Evolutionary conservation across 2,888 invertebrate species (phyloP), one percentile per base, ranked within the genome.

Genomic region (Mylabris sibirica): DNA sequence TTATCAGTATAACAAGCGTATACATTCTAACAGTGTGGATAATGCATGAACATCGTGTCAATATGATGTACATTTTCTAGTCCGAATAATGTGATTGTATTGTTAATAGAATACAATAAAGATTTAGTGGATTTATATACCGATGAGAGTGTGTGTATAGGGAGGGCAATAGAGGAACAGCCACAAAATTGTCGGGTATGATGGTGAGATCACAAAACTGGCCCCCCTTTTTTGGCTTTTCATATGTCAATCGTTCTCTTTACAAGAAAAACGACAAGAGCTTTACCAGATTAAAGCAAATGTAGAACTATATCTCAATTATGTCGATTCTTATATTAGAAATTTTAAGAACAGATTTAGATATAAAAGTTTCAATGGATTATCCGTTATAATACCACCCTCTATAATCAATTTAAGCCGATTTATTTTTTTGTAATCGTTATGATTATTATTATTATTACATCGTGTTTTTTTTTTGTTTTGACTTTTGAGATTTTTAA

Each of bases 251-350:
- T 38, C 67, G 53, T 57, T 26, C 57, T 57, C 1, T 57, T 24
- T 14, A 64, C 70, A 6, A 30, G 30, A 30, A 72, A 71, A 71
- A 70, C 74, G 76, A 78, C 78, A 78, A 76, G 78, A 78, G 79
- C 26, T 79, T 78, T 78, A 77, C 75, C 65, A 72, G 77, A 76
- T 77, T 77, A 77, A 75, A 77, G 75, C 75, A 57, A 57, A 57
- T 24, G 4, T 57, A 57, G 57, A 76, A 75, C 73, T 74, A 73
- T 76, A 76, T 75, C 74, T 74, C 73, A 72, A 73, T 74, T 74
- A 77, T 74, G 75, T 73, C 72, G 57, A 24, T 57, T 26, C 57
- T 26, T 26, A 53, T 53, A 44, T 9, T 49, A 49, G 20, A 57
- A 64, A 57, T 22, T 26, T 26, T 12, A 49, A 49, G n/a, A 24